Conservation (phyloP, 2,888 invertebrate species). For the Drosophila dives region DNA sequence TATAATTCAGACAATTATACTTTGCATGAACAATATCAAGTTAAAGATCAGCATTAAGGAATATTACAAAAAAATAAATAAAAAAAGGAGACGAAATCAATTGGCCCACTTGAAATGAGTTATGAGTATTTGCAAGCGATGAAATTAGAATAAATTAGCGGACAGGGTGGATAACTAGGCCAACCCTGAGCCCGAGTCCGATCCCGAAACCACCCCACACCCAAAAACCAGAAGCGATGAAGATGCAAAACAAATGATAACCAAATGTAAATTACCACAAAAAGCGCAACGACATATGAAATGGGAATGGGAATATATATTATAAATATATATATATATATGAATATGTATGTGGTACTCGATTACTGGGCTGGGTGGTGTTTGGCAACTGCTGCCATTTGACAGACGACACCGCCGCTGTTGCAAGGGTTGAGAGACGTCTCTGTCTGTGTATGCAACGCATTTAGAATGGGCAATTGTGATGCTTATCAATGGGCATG, state of each 20-base stretch:
- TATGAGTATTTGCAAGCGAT: conserved; percentile 38
- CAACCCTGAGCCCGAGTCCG: conserved; percentile 10
- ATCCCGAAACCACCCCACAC: conserved; percentile 34
- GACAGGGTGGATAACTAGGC: conserved; percentile 46
- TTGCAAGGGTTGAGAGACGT: conserved; percentile 23
- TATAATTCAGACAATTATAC: neutral
- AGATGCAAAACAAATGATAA: conserved; percentile 60
- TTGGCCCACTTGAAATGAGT: conserved; percentile 44
- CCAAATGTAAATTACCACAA: conserved; percentile 76
- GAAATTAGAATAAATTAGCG: conserved; percentile 36
- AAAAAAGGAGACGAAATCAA: conserved; percentile 16
- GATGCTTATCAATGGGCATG: conserved; percentile 60
- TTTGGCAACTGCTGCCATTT: conserved; percentile 18
- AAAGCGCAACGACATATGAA: conserved; percentile 51
- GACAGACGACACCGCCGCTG: conserved; percentile 40
- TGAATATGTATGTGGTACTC: conserved; percentile 11
- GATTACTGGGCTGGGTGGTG: conserved; percentile 20
- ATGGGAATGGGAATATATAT: conserved; percentile 4
- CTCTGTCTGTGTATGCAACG: conserved; percentile 23
- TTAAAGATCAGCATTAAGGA: neutral
- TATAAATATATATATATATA: conserved; percentile 1
- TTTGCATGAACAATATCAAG: neutral
- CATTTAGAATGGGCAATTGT: conserved; percentile 42
- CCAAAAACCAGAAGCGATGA: conserved; percentile 4
- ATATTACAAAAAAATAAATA: neutral